Percentiles rank a stretch among this genome's conserved stretches.
Conservation (phyloP, 2,797 vertebrate genomes). For the Enteromius viviparus region DNA sequence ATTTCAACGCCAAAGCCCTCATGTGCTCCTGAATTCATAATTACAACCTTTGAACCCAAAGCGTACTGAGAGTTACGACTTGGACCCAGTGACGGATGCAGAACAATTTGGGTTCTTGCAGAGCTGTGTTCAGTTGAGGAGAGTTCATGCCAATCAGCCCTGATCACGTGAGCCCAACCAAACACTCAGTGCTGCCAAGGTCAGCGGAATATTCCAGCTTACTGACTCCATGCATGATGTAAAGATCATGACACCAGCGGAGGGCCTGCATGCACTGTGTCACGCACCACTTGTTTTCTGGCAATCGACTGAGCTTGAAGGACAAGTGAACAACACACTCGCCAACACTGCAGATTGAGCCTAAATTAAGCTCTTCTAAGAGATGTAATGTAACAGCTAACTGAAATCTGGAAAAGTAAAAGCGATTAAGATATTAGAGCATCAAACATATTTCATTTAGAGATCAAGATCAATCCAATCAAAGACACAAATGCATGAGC, state of each 20-base stretch:
- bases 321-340: not conserved
- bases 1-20: too few relatives aligned
- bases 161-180: not conserved
- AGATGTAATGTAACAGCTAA: not conserved
- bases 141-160: not conserved
- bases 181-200: conserved; percentile 14
- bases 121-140: not conserved
- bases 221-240: conserved; percentile 44
- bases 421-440: not conserved
- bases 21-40: too few relatives aligned
- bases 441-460: not conserved
- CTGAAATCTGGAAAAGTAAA: not conserved
- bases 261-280: conserved; percentile 8
- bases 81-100: too few relatives aligned
- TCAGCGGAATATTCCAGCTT: conserved; percentile 41
- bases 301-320: conserved; percentile 41
- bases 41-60: too few relatives aligned
- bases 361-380: not conserved
- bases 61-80: too few relatives aligned
- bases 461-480: not conserved
- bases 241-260: conserved; percentile 36
- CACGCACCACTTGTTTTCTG: conserved; percentile 23
- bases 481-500: not conserved
- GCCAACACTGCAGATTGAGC: not conserved
- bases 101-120: not conserved